These are phyloP conservation scores for Orchestes rusci DNA, from an alignment of 2,888 invertebrate genomes.

Conservation along the genomic window DNA sequence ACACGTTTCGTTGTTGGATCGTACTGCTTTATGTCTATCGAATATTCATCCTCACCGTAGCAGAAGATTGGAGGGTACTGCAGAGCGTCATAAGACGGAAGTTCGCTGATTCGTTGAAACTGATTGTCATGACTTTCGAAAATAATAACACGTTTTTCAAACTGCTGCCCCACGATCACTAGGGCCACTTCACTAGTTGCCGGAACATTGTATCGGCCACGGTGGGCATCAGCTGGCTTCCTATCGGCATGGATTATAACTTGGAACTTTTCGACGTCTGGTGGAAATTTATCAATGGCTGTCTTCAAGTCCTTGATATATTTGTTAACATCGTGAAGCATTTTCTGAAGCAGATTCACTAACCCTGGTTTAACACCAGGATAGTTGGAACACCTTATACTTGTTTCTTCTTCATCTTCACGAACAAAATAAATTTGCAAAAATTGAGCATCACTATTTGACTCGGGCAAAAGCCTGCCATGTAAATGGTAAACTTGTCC, in stretches of 20 bases:
- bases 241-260: not conserved
- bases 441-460: too few relatives aligned
- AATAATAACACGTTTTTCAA: conserved; percentile 3
- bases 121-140: not conserved
- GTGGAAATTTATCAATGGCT: not conserved
- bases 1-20: not conserved
- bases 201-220: not conserved
- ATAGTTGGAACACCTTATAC: too few relatives aligned
- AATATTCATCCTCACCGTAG: conserved; percentile 19
- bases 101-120: conserved; percentile 25
- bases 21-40: not conserved
- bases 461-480: too few relatives aligned
- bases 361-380: not conserved
- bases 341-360: not conserved
- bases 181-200: not conserved
- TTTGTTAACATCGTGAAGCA: not conserved
- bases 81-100: conserved; percentile 37
- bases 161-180: not conserved
- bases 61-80: conserved; percentile 36
- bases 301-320: not conserved
- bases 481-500: too few relatives aligned
- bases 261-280: not conserved
- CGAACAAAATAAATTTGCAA: too few relatives aligned
- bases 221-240: not conserved
- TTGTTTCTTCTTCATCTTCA: too few relatives aligned